Evolutionary conservation across 2,888 invertebrate species (phyloP).

Genomic region (Tridacna crocea): DNA sequence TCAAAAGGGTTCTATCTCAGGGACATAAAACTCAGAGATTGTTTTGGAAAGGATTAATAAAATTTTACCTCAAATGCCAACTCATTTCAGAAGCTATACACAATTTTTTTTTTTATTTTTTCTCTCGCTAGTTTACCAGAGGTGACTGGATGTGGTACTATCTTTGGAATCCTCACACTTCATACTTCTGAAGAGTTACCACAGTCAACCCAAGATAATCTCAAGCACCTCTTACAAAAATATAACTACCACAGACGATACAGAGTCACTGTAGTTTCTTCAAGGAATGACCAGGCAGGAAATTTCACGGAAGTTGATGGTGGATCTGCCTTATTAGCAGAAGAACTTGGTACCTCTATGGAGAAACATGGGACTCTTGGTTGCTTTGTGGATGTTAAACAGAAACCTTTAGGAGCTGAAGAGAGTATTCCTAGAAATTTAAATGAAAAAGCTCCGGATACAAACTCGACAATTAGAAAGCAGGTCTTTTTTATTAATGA

Average conservation of each 20-base stretch:
- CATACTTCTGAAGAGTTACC: not conserved
- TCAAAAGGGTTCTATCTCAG: too few relatives aligned
- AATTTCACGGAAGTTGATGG: not conserved
- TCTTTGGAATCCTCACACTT: conserved; percentile 9
- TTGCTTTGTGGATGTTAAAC: conserved; percentile 3
- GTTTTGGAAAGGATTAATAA: too few relatives aligned
- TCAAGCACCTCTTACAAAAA: not conserved
- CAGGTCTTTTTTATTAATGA: not conserved
- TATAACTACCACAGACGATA: conserved; percentile 13
- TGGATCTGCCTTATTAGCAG: not conserved
- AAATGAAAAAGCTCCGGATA: not conserved
- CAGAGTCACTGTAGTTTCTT: conserved; percentile 1
- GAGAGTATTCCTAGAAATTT: not conserved
- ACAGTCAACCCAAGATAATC: not conserved
- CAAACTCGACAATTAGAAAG: not conserved
- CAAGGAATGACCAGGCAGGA: not conserved
- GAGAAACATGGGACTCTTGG: conserved; percentile 8
- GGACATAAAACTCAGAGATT: too few relatives aligned
- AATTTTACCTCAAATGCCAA: too few relatives aligned
- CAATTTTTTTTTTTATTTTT: too few relatives aligned
- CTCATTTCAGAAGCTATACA: too few relatives aligned
- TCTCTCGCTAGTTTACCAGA: not conserved
- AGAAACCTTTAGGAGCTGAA: not conserved
- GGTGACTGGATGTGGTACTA: conserved; percentile 17
- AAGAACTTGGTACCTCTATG: not conserved